Evolutionary conservation across 2,113 vertebrate species (phyloP), one percentile per base, ranked within the genome.

Genomic region (Ciconia maguari): DNA sequence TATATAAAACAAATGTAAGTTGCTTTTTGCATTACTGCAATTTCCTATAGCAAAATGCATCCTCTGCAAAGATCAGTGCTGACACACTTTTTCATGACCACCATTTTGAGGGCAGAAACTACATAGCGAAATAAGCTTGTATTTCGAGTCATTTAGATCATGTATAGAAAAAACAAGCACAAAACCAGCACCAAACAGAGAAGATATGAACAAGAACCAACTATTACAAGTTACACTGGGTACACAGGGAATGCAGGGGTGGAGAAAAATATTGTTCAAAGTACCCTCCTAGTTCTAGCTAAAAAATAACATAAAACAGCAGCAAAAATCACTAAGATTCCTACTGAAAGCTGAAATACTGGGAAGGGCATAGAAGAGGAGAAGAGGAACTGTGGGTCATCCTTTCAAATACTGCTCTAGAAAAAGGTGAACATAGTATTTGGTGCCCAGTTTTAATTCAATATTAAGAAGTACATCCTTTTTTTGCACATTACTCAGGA

Each of bases 71-170:
- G 8, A 64, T 29, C 13, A 29, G 13, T 30, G 10, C 34, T 52
- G 20, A 51, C 9, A 68, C 10, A 13, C 0, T 0, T 60, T 72
- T 82, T 71, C n/a, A 55, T 42, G 48, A 34, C 20, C 1, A 3
- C 16, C 22, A 30, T 84, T 85, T 54, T 52, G 8, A 79, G 13
- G 26, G 12, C 17, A 88, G 20, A 74, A 80, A 36, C 9, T 51
- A 38, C 21, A 69, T 24, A 60, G 24, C 21, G 49, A 64, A 14
- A 36, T 10, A 48, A 34, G 10, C 25, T 61, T 74, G 22, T 41
- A 55, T 51, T 68, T 71, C 9, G 4, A 48, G 26, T 34, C 6
- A 55, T 46, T 90, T 70, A 76, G 11, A 29, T 16, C 2, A 6
- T 2, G 1, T 57, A 12, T 8, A 57, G 24, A 29, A 57, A 76